Conservation (phyloP, 2,888 invertebrate genomes). For the Bellardia pandia region DNA sequence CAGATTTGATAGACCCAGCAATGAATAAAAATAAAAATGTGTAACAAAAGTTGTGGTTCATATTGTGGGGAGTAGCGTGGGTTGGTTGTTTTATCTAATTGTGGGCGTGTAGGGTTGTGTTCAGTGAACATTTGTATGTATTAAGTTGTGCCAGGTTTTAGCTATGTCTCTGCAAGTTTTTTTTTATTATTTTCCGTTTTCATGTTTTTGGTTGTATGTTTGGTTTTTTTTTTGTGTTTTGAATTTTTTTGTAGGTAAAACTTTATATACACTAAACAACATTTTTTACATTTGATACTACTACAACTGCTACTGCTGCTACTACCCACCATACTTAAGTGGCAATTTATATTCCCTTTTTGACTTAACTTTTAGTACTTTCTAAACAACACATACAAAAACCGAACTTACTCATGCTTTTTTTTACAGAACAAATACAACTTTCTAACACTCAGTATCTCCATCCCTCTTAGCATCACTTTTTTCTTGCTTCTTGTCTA, state of each 20-base stretch:
- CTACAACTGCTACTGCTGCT: slow-evolving; percentile 64
- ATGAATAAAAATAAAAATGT: slow-evolving; percentile 53
- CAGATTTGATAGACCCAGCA: slow-evolving; percentile 35
- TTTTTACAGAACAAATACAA: not conserved
- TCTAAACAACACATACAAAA: slow-evolving; percentile 48
- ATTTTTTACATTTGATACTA: slow-evolving; percentile 61
- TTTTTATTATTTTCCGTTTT: slow-evolving; percentile 19
- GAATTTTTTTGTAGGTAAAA: slow-evolving; percentile 59
- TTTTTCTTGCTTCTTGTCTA: slow-evolving; percentile 7
- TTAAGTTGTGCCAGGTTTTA: not conserved
- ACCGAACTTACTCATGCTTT: slow-evolving; percentile 10
- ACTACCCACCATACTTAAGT: slow-evolving; percentile 80
- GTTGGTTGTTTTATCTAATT: slow-evolving; percentile 29
- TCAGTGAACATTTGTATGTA: not conserved
- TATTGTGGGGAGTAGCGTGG: not conserved
- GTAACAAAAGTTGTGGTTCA: slow-evolving; percentile 47
- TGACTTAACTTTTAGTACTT: slow-evolving; percentile 68
- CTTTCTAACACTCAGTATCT: slow-evolving; percentile 1
- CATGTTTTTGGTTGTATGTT: not conserved
- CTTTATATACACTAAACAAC: slow-evolving; percentile 65
- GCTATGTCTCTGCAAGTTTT: slow-evolving; percentile 25
- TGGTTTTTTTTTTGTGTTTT: slow-evolving; percentile 9
- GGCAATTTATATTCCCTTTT: slow-evolving; percentile 84
- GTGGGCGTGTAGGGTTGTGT: not conserved
- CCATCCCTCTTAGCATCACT: not conserved